Conservation (phyloP, 1,140 invertebrate species). For the Propsilocerus akamusi region DNA sequence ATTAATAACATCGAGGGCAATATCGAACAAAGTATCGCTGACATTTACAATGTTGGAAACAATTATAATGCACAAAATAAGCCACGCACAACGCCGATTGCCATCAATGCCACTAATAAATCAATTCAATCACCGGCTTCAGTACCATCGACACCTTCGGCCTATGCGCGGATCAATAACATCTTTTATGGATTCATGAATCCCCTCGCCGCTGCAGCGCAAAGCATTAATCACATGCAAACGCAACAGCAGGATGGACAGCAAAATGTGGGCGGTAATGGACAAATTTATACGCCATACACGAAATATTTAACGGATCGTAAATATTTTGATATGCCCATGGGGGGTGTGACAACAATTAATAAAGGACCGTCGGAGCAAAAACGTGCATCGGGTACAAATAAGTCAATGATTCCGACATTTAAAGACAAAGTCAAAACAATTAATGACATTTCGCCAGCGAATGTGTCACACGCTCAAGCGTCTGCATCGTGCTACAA, state of each 20-base stretch:
- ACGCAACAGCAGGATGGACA: constrained; percentile 13
- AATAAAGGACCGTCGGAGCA: background rate
- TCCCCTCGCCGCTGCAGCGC: background rate
- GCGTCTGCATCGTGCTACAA: background rate
- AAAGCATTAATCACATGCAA: constrained; percentile 1
- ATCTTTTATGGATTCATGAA: background rate
- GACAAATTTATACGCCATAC: background rate
- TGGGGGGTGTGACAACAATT: background rate
- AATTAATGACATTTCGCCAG: background rate
- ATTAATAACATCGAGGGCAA: no score
- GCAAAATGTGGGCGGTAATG: background rate
- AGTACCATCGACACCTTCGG: background rate
- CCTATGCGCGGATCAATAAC: background rate
- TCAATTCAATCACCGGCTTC: background rate
- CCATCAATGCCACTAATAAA: no score
- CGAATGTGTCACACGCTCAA: background rate
- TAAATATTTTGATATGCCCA: constrained; percentile 1
- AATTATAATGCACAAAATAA: no score
- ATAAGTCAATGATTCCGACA: background rate
- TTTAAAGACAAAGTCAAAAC: background rate
- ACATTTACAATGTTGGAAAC: no score
- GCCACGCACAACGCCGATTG: no score
- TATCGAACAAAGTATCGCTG: no score
- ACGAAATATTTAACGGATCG: background rate
- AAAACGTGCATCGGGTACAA: background rate